A percentile compares a stretch with the other conserved stretches of the same genome.
Evolutionary conservation across 2,888 invertebrate genomes (phyloP).

Genomic region (Hylaea fasciaria): DNA sequence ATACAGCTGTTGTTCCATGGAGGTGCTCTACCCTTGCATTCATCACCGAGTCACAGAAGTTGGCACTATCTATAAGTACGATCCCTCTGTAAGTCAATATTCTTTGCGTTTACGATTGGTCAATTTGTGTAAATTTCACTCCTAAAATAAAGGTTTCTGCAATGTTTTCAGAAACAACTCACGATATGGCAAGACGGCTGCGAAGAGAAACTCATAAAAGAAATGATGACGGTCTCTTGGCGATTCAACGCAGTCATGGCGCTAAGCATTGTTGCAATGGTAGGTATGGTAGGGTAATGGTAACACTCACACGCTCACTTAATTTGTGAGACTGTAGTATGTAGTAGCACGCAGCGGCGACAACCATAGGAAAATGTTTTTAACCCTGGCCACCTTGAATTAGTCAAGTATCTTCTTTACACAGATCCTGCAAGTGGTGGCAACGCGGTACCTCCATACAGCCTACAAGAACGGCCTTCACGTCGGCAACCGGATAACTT

Average conservation of each 20-base stretch:
- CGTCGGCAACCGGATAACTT: constrained; percentile 68
- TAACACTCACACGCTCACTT: too few species aligned
- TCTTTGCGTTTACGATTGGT: neutral
- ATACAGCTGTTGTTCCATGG: constrained; percentile 86
- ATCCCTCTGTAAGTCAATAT: constrained; percentile 64
- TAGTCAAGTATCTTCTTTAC: too few species aligned
- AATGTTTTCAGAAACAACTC: constrained; percentile 57
- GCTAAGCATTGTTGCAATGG: constrained; percentile 75
- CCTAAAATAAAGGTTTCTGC: too few species aligned
- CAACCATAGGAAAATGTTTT: neutral
- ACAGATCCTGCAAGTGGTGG: constrained; percentile 73
- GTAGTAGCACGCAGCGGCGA: neutral
- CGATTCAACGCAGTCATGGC: constrained; percentile 77
- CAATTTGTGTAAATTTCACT: too few species aligned
- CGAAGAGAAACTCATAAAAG: constrained; percentile 76
- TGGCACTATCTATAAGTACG: constrained; percentile 83
- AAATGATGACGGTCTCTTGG: constrained; percentile 80
- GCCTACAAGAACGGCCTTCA: constrained; percentile 75
- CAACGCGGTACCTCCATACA: constrained; percentile 76
- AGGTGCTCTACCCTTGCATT: constrained; percentile 83
- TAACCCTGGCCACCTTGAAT: too few species aligned
- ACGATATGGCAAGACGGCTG: constrained; percentile 78
- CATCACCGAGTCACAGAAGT: constrained; percentile 83
- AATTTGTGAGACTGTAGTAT: too few species aligned
- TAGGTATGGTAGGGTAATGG: too few species aligned